Evolutionary conservation across 2,113 vertebrate species (phyloP), one percentile per base, ranked within the genome.

Genomic region (Halcyon senegalensis): DNA sequence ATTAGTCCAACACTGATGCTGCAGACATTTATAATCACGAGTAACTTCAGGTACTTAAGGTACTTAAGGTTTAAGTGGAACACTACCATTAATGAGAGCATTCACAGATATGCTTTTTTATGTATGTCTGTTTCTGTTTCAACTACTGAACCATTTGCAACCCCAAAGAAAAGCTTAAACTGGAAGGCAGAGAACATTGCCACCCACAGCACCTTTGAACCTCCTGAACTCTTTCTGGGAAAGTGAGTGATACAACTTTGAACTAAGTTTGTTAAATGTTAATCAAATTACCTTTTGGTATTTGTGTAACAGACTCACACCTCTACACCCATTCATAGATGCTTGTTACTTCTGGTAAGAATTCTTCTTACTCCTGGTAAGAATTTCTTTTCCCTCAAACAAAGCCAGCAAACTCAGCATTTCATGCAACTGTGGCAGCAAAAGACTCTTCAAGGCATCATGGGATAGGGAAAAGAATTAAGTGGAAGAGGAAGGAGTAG

Each of bases 231-330:
- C 10, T 69, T 67, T 56, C 79, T 73, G 66, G 53, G 75, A 90
- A 94, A 92, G 59, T 15, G 37, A 5, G 44, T 46, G 43, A 79
- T 75, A 51, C 3, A 68, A 76, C 55, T 92, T 79, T 74, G 41
- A 89, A 90, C 41, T 69, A 48, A 86, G 64, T 27, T 86, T 96
- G n/a, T 78, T 84, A 88, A 73, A 86, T 79, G 28, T 84, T 92
- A 92, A 86, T 74, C 37, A 59, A 89, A 77, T 56, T 84, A 50
- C 0, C 11, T 44, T 89, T 94, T 89, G 88, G 63, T 13, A 67
- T 92, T 89, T 81, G 50, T 84, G 64, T 89, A 67, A 74, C 56
- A 86, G 25, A n/a, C n/a, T 89, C 64, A 35, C 37, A 50, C 4
- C 24, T 37, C 80, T 92, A 62, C 37, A 62, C 11, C 10, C 59